phyloP scores from a whole-genome alignment of 1,140 invertebrate species.

The Drosophila virilis region DNA sequence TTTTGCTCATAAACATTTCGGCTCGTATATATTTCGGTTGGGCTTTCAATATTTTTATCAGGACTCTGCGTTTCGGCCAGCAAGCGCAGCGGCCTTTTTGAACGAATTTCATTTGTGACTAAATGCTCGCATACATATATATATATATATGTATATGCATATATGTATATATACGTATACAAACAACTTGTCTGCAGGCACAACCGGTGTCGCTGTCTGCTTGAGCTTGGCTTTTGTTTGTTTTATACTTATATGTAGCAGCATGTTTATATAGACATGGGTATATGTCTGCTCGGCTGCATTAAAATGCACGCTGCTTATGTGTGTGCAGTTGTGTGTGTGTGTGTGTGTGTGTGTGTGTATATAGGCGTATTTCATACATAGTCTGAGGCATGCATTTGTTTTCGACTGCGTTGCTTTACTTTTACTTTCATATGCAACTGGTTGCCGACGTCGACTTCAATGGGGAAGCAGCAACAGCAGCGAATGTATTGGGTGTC shows the following conservation, averaged over 20 bases:
- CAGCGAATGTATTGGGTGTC: slow-evolving; percentile 48
- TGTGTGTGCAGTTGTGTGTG: slow-evolving; percentile 28
- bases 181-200: slow-evolving; percentile 58
- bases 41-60: slow-evolving; percentile 49
- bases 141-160: slow-evolving; percentile 18
- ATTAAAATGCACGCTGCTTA: slow-evolving; percentile 64
- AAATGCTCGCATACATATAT: slow-evolving; percentile 33
- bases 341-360: slow-evolving; percentile 17
- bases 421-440: slow-evolving; percentile 83
- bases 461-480: slow-evolving; percentile 63
- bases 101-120: slow-evolving; percentile 70
- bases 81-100: slow-evolving; percentile 68
- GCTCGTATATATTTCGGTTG: slow-evolving; percentile 26
- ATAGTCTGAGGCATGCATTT: slow-evolving; percentile 34
- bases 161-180: slow-evolving; percentile 13
- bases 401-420: slow-evolving; percentile 70
- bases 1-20: slow-evolving; percentile 43
- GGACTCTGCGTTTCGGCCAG: slow-evolving; percentile 38
- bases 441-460: slow-evolving; percentile 60
- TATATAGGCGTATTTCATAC: slow-evolving; percentile 40
- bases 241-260: slow-evolving; percentile 40
- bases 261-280: slow-evolving; percentile 35
- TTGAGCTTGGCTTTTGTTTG: slow-evolving; percentile 68
- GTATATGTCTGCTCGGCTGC: slow-evolving; percentile 44
- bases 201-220: slow-evolving; percentile 73